Conservation (phyloP, 2,888 invertebrate species). For the Mesorhabditis spiculigera region DNA sequence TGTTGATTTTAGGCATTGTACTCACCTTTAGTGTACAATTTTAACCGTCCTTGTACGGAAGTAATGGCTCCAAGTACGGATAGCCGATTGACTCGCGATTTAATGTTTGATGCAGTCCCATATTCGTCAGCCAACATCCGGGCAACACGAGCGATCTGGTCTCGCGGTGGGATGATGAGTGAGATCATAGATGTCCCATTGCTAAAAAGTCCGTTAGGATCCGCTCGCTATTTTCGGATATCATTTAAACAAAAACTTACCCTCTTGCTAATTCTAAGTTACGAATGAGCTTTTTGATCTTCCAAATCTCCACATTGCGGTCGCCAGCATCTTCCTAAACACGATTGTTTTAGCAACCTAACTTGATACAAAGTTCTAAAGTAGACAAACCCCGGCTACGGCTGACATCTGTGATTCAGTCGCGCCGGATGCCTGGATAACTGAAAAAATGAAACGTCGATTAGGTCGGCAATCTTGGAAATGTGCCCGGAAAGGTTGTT, state of each 20-base stretch:
- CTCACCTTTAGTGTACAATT: conserved; percentile 94
- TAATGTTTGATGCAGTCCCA: conserved; percentile 98
- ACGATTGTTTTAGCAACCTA: neutral
- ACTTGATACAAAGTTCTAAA: neutral
- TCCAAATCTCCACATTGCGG: conserved; percentile 99
- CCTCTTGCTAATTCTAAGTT: conserved; percentile 98
- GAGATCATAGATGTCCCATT: conserved; percentile 99
- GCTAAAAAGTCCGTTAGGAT: conserved; percentile 66
- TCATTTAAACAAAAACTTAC: conserved; percentile 69
- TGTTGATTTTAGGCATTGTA: neutral
- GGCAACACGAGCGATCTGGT: conserved; percentile 98
- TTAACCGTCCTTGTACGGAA: conserved; percentile 97
- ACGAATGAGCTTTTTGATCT: conserved; percentile 99
- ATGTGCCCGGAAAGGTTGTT: too few relatives aligned
- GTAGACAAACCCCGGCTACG: neutral
- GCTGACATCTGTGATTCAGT: neutral
- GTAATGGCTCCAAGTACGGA: conserved; percentile 99
- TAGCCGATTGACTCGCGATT: conserved; percentile 94
- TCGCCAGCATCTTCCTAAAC: conserved; percentile 67
- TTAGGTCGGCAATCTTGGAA: too few relatives aligned
- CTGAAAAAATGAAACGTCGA: too few relatives aligned
- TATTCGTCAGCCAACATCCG: conserved; percentile 99
- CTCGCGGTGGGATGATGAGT: conserved; percentile 97
- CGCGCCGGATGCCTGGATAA: too few relatives aligned
- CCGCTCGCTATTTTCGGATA: neutral